phyloP scores from a whole-genome alignment of 2,797 vertebrate genomes.

The Microctenopoma steveboyesi region DNA sequence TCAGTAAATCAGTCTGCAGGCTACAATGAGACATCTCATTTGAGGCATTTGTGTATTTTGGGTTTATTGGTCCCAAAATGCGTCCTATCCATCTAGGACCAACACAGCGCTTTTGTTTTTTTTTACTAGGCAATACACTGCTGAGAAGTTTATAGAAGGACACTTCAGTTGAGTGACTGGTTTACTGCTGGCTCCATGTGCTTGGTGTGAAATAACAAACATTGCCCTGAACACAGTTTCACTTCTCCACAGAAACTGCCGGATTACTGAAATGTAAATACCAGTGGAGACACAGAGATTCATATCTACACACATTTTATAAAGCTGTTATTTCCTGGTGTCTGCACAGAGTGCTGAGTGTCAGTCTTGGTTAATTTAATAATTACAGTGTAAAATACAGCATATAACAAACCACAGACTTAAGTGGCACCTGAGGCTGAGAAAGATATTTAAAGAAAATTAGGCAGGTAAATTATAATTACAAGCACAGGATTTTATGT shows the following conservation, averaged over 20 bases:
- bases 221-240: constrained; percentile 67
- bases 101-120: constrained; percentile 22
- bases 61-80: constrained; percentile 70
- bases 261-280: constrained; percentile 31
- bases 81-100: constrained; percentile 58
- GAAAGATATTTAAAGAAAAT: constrained; percentile 7
- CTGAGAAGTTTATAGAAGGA: constrained; percentile 74
- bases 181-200: constrained; percentile 73
- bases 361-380: constrained; percentile 49
- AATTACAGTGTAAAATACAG: constrained; percentile 27
- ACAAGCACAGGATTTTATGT: background rate
- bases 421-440: background rate
- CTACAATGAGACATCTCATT: constrained; percentile 64
- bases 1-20: constrained; percentile 59
- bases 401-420: constrained; percentile 18
- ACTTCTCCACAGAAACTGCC: constrained; percentile 37
- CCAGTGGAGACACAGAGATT: constrained; percentile 36
- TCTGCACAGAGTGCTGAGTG: background rate
- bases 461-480: background rate
- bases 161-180: constrained; percentile 73
- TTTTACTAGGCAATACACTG: constrained; percentile 53
- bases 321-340: constrained; percentile 2
- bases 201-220: constrained; percentile 74
- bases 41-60: constrained; percentile 66
- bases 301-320: constrained; percentile 27